phyloP scores from a whole-genome alignment of 2,797 vertebrate species.

The Sciurus carolinensis region DNA sequence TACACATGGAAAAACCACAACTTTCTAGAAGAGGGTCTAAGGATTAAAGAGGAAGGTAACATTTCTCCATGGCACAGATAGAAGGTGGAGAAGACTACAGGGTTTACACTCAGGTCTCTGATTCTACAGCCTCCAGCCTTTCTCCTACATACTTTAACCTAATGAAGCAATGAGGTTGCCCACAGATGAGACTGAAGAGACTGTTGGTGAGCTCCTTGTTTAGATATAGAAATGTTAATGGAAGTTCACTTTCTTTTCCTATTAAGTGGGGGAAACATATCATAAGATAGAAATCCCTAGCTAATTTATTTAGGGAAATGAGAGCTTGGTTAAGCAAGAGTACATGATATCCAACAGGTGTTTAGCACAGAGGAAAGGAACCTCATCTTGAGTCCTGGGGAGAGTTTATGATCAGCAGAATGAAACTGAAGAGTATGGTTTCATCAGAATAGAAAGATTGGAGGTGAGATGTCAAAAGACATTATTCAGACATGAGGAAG shows the following conservation, averaged over 20 bases:
- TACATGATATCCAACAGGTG: background rate
- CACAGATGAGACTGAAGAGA: background rate
- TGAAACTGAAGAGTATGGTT: background rate
- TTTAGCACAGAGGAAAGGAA: background rate
- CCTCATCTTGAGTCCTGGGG: background rate
- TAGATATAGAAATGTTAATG: background rate
- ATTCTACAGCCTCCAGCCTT: background rate
- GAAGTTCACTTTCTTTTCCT: background rate
- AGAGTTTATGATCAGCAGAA: background rate
- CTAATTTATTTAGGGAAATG: conserved; percentile 42
- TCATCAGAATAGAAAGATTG: background rate
- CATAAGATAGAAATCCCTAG: conserved; percentile 19
- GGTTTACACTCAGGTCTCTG: background rate
- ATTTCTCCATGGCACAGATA: background rate
- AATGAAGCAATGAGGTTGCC: background rate
- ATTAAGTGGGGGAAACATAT: background rate
- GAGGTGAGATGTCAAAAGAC: background rate
- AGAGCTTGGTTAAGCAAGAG: background rate
- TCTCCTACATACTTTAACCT: background rate
- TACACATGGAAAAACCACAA: background rate
- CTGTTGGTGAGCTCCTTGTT: background rate
- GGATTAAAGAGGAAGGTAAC: background rate
- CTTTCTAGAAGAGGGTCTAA: background rate
- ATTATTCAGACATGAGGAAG: background rate
- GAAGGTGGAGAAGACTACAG: background rate